Evolutionary conservation across 2,888 invertebrate species (phyloP).

Genomic region (Cotesia congregata): DNA sequence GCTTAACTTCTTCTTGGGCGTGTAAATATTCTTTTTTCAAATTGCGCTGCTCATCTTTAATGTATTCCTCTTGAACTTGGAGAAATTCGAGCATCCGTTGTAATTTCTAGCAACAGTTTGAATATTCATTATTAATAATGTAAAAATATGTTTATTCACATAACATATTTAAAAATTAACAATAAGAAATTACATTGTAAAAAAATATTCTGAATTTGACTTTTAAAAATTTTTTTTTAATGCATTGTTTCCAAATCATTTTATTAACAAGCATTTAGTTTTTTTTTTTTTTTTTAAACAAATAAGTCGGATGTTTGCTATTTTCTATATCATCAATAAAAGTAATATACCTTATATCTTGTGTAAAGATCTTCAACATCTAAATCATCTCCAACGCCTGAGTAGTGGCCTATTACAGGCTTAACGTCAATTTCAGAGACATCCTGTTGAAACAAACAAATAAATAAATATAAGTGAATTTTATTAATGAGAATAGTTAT

Average conservation of each 20-base stretch:
- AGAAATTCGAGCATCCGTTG: slow-evolving; percentile 97
- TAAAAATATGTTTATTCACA: too few relatives aligned
- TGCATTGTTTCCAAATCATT: too few relatives aligned
- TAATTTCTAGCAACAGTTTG: slow-evolving; percentile 79
- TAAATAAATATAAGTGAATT: slow-evolving; percentile 47
- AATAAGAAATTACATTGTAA: too few relatives aligned
- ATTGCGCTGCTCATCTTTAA: slow-evolving; percentile 99
- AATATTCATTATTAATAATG: neutral
- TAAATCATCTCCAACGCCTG: slow-evolving; percentile 83
- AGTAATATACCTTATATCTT: slow-evolving; percentile 86
- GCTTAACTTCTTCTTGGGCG: slow-evolving; percentile 97
- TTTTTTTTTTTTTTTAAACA: too few relatives aligned
- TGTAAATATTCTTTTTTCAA: slow-evolving; percentile 98
- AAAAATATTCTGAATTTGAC: too few relatives aligned
- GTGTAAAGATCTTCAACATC: slow-evolving; percentile 96
- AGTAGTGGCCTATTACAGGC: slow-evolving; percentile 77
- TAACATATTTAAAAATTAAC: too few relatives aligned
- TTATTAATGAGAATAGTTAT: slow-evolving; percentile 12
- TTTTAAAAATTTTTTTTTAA: too few relatives aligned
- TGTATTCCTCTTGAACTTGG: slow-evolving; percentile 99
- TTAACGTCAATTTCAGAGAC: slow-evolving; percentile 77
- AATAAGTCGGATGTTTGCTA: too few relatives aligned
- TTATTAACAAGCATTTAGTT: too few relatives aligned
- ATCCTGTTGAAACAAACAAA: slow-evolving; percentile 73
- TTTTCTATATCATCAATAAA: too few relatives aligned